Evolutionary conservation across 2,797 vertebrate species (phyloP).

Genomic region (Cirrhinus mrigala): DNA sequence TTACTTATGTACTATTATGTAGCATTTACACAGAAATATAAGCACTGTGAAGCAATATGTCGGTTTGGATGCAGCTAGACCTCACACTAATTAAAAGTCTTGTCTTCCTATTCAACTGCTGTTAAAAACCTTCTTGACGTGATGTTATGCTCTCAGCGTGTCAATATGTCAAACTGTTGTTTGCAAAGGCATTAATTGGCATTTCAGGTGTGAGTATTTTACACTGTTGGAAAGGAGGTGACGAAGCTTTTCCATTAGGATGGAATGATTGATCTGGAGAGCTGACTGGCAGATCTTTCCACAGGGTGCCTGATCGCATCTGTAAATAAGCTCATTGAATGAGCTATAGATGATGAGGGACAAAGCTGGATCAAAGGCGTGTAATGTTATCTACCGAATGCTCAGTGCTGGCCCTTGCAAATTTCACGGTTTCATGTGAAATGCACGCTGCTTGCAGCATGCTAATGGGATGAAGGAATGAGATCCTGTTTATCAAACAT

Average conservation of each 20-base stretch:
- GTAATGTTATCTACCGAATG: constrained; percentile 31
- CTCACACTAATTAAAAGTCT: background rate
- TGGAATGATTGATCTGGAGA: constrained; percentile 51
- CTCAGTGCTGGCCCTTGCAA: constrained; percentile 2
- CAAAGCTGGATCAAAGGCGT: constrained; percentile 38
- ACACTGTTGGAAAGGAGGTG: constrained; percentile 19
- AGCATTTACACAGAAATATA: background rate
- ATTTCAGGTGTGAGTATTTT: constrained; percentile 36
- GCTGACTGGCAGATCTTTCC: constrained; percentile 45
- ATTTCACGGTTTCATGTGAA: constrained; percentile 31
- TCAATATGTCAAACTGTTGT: constrained; percentile 34
- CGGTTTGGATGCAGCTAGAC: background rate
- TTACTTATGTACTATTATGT: background rate
- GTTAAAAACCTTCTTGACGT: constrained; percentile 31
- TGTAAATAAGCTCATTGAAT: constrained; percentile 35
- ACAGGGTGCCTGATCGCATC: constrained; percentile 49
- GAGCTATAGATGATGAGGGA: constrained; percentile 31
- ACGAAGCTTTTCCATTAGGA: constrained; percentile 46
- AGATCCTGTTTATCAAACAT: constrained; percentile 27
- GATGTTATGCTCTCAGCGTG: constrained; percentile 17
- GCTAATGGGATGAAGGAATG: constrained; percentile 28
- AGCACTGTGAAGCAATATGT: background rate
- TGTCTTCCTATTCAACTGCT: constrained; percentile 14
- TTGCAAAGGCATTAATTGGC: constrained; percentile 40
- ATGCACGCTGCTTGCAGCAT: constrained; percentile 9